These are phyloP conservation scores for Tapirus indicus DNA, from an alignment of 2,797 vertebrate species.

Conservation along the genomic window DNA sequence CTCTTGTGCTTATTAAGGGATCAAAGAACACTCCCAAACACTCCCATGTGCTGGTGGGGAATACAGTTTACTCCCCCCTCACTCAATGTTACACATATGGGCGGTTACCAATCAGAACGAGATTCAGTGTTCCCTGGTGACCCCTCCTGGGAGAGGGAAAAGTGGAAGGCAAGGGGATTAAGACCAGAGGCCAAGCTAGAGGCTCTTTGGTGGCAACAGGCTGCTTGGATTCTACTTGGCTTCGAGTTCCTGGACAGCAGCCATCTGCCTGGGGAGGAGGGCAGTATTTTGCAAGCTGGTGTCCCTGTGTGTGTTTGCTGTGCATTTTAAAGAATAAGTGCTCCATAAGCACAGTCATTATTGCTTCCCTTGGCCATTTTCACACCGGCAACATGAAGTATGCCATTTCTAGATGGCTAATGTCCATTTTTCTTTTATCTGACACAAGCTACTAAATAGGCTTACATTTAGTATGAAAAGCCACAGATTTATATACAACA, in stretches of 20 bases:
- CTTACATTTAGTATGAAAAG: conserved; percentile 41
- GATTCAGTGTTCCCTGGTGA: not conserved
- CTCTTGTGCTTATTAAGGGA: not conserved
- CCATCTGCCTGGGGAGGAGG: not conserved
- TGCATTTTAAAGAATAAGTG: conserved; percentile 70
- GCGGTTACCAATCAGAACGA: not conserved
- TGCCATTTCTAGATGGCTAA: conserved; percentile 57
- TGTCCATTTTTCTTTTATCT: conserved; percentile 52
- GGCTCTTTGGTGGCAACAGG: not conserved
- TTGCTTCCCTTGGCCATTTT: conserved; percentile 49
- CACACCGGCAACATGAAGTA: conserved; percentile 61
- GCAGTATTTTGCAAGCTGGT: not conserved
- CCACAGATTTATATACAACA: not conserved
- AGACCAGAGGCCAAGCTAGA: not conserved
- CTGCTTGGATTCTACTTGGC: not conserved
- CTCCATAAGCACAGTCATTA: conserved; percentile 55
- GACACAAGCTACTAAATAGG: conserved; percentile 43
- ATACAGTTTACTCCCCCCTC: not conserved
- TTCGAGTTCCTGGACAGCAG: not conserved
- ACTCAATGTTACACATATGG: not conserved
- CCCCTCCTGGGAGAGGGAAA: not conserved
- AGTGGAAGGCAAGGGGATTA: not conserved
- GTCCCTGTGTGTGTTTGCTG: not conserved
- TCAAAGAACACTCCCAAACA: not conserved
- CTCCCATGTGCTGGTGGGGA: not conserved